Evolutionary conservation across 2,888 invertebrate species (phyloP).

Genomic region (Dendrolimus pini): DNA sequence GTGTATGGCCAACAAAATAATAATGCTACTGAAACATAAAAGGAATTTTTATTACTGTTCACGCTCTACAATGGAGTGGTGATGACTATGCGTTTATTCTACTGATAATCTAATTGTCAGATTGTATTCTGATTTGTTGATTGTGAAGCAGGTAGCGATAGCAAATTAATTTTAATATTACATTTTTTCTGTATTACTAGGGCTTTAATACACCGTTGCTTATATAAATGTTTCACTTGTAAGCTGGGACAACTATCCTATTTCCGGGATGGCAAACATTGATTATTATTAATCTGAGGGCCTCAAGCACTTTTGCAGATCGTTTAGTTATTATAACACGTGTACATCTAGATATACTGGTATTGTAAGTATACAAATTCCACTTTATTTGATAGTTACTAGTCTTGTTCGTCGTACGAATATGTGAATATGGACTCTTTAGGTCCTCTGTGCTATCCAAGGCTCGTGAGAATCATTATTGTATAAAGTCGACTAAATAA

Average conservation of each 20-base stretch:
- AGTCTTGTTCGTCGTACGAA: too few relatives aligned
- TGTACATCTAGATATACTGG: too few relatives aligned
- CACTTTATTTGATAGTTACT: too few relatives aligned
- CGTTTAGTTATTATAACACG: too few relatives aligned
- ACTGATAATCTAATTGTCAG: slow-evolving; percentile 63
- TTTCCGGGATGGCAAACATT: neutral
- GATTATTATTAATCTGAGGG: neutral
- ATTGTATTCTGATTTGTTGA: slow-evolving; percentile 55
- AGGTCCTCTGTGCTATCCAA: too few relatives aligned
- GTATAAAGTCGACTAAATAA: too few relatives aligned
- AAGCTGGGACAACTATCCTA: neutral
- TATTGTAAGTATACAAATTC: too few relatives aligned
- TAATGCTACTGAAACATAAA: slow-evolving; percentile 34
- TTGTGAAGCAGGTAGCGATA: slow-evolving; percentile 40
- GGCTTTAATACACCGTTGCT: slow-evolving; percentile 4
- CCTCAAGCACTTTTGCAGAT: too few relatives aligned
- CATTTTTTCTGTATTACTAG: slow-evolving; percentile 3
- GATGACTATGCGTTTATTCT: slow-evolving; percentile 49
- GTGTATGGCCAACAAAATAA: slow-evolving; percentile 38
- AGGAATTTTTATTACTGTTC: slow-evolving; percentile 34
- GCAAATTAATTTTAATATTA: slow-evolving; percentile 18
- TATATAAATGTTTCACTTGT: neutral
- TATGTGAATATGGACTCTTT: too few relatives aligned
- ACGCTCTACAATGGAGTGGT: slow-evolving; percentile 38
- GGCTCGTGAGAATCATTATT: too few relatives aligned